phyloP scores from a whole-genome alignment of 2,888 invertebrate genomes.

The Machimus atricapillus region DNA sequence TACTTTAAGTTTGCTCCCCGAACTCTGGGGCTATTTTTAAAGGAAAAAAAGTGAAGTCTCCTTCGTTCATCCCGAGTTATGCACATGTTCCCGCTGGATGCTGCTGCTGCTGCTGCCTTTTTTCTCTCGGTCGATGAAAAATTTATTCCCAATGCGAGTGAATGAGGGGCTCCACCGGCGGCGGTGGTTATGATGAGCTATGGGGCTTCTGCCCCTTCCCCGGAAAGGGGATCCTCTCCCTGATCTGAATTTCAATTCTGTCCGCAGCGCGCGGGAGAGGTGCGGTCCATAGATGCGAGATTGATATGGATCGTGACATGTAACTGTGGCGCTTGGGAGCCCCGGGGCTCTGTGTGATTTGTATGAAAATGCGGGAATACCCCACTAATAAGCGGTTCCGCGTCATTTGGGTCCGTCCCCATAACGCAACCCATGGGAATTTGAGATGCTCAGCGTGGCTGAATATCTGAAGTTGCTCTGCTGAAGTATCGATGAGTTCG shows the following conservation, averaged over 20 bases:
- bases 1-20: neutral
- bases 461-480: neutral
- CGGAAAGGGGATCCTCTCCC: neutral
- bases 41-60: neutral
- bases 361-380: neutral
- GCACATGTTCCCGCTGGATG: neutral
- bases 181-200: neutral
- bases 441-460: neutral
- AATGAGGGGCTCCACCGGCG: neutral
- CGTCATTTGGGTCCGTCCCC: neutral
- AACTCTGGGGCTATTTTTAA: neutral
- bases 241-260: neutral
- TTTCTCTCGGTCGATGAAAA: neutral
- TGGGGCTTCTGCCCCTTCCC: neutral
- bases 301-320: neutral
- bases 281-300: neutral
- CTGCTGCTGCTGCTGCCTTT: neutral
- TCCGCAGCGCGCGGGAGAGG: neutral
- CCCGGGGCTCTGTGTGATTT: neutral
- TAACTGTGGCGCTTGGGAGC: neutral
- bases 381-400: neutral
- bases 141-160: neutral
- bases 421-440: neutral
- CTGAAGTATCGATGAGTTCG: neutral
- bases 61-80: neutral